These are phyloP conservation scores for Cephus pulcher DNA, from an alignment of 2,888 invertebrate species.

Conservation along the genomic window DNA sequence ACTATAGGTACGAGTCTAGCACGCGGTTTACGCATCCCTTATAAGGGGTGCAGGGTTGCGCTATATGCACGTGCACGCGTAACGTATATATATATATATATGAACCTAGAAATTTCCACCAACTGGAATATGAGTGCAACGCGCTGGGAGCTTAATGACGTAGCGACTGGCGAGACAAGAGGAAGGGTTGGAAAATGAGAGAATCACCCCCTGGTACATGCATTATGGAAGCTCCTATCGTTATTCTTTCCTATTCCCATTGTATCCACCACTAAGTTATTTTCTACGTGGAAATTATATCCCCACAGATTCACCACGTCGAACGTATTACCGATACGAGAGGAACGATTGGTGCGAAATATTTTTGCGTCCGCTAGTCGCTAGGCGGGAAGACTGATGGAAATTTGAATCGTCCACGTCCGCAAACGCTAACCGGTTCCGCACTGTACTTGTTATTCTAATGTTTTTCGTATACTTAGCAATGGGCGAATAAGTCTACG, in stretches of 20 bases:
- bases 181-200: constrained; percentile 12
- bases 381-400: neutral
- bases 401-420: neutral
- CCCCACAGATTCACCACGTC: neutral
- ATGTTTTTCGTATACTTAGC: too few species aligned
- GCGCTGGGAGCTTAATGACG: constrained; percentile 40
- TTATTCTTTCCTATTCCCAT: constrained; percentile 16
- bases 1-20: neutral
- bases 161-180: constrained; percentile 27
- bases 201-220: constrained; percentile 26
- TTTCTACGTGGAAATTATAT: neutral
- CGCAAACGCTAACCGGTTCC: neutral
- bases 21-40: neutral
- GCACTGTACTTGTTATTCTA: too few species aligned
- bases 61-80: neutral
- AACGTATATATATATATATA: neutral
- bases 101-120: neutral
- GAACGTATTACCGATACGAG: neutral
- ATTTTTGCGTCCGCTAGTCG: neutral
- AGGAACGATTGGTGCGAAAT: neutral
- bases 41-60: neutral
- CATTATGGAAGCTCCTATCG: constrained; percentile 25
- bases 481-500: neutral
- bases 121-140: neutral
- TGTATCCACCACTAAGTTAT: neutral